Evolutionary conservation across 2,888 invertebrate genomes (phyloP).

Genomic region (Melipona bicolor): DNA sequence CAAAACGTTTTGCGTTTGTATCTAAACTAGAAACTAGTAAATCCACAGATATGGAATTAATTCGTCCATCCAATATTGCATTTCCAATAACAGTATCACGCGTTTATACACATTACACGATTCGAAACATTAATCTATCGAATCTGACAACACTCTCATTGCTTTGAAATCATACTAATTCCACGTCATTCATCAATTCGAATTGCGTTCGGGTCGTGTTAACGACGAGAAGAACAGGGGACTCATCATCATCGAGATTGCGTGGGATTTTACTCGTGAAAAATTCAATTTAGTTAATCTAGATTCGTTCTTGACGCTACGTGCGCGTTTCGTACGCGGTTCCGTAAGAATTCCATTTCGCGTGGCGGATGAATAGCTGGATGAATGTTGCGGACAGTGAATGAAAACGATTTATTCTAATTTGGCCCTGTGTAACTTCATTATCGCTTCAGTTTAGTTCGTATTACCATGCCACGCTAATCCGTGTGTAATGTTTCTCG

Average conservation of each 20-base stretch:
- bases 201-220: not conserved
- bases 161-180: not conserved
- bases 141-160: not conserved
- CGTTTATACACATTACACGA: not conserved
- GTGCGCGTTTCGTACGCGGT: not conserved
- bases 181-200: not conserved
- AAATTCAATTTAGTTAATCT: no score
- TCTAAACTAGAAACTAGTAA: not conserved
- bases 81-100: not conserved
- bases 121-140: not conserved
- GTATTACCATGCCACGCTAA: constrained; percentile 50
- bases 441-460: constrained; percentile 41
- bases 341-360: not conserved
- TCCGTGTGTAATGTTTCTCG: constrained; percentile 56
- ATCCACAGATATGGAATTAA: not conserved
- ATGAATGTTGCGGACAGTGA: not conserved
- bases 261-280: no score
- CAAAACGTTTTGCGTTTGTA: not conserved
- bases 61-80: not conserved
- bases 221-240: not conserved
- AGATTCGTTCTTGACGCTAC: not conserved
- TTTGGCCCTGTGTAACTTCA: constrained; percentile 31
- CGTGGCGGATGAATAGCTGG: not conserved
- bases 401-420: constrained; percentile 32
- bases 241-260: no score